A percentile compares a stretch with the other conserved stretches of the same genome.
Conservation (phyloP, 2,113 vertebrate genomes). For the Brachyhypopomus occidentalis region DNA sequence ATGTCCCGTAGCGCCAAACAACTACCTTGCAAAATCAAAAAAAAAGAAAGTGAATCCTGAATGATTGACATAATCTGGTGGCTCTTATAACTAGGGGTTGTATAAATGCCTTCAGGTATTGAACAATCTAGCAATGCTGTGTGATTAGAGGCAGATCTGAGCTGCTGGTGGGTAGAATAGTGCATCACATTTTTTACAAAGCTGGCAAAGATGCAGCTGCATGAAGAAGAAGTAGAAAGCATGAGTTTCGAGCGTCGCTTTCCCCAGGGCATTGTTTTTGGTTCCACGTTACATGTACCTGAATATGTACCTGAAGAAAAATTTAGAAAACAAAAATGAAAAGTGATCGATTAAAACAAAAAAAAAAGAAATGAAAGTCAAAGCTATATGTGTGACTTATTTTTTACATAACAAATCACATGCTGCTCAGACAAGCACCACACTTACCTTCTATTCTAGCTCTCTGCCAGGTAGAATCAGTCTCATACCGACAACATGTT, state of each 20-base stretch:
- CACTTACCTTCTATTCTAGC: background rate
- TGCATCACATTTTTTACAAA: slow-evolving; percentile 9
- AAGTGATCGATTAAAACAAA: too few relatives aligned
- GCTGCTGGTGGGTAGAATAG: background rate
- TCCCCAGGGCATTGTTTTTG: background rate
- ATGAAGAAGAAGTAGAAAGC: background rate
- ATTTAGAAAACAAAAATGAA: background rate
- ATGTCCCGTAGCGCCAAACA: background rate
- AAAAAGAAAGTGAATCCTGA: too few relatives aligned
- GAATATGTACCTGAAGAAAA: too few relatives aligned
- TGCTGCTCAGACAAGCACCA: background rate
- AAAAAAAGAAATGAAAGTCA: background rate
- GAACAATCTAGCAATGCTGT: background rate
- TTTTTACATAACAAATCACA: background rate
- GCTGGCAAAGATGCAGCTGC: background rate
- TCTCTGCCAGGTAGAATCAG: slow-evolving; percentile 53
- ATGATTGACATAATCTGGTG: background rate
- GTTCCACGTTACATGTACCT: too few relatives aligned
- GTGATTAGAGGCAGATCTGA: slow-evolving; percentile 12
- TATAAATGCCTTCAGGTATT: background rate
- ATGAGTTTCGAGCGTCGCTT: background rate
- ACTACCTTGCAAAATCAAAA: too few relatives aligned
- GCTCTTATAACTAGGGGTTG: background rate
- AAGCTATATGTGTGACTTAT: background rate
- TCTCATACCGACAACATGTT: slow-evolving; percentile 34